Conservation (phyloP, 2,113 vertebrate species). For the Pyxicephalus adspersus region DNA sequence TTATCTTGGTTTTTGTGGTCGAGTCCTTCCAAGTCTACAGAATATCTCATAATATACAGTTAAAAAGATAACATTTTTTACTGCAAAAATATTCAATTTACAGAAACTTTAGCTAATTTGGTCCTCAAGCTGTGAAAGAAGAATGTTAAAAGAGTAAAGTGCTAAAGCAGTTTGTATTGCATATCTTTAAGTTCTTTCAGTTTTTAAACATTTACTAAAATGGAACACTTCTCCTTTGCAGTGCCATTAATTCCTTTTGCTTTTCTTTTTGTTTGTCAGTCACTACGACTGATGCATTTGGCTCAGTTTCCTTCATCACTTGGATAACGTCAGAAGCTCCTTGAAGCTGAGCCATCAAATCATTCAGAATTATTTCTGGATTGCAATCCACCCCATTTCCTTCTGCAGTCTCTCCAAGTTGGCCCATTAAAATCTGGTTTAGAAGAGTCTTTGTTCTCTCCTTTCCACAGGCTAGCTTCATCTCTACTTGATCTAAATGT, state of each 20-base stretch:
- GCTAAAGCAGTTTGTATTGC: constrained; percentile 29
- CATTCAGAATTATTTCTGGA: constrained; percentile 77
- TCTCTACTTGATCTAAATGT: constrained; percentile 76
- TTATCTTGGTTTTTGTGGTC: not conserved
- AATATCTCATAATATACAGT: not conserved
- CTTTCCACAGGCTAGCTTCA: constrained; percentile 79
- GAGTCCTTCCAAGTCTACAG: too few relatives aligned
- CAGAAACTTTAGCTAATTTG: not conserved
- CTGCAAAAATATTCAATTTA: not conserved
- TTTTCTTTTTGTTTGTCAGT: constrained; percentile 66
- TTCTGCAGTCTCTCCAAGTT: constrained; percentile 60
- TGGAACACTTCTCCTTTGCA: constrained; percentile 77
- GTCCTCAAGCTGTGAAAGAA: constrained; percentile 14
- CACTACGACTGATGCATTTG: constrained; percentile 64
- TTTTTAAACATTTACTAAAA: constrained; percentile 50
- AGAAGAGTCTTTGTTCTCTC: constrained; percentile 81
- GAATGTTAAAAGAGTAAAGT: constrained; percentile 24
- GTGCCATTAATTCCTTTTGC: constrained; percentile 81
- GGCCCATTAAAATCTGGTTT: constrained; percentile 66
- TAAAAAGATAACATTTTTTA: not conserved
- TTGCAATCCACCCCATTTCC: constrained; percentile 59
- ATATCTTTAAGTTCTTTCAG: not conserved
- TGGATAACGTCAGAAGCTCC: constrained; percentile 85
- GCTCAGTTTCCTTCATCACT: constrained; percentile 74
- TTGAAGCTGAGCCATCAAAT: constrained; percentile 86